Evolutionary conservation across 2,888 invertebrate genomes (phyloP).

Genomic region (Erebia epiphron): DNA sequence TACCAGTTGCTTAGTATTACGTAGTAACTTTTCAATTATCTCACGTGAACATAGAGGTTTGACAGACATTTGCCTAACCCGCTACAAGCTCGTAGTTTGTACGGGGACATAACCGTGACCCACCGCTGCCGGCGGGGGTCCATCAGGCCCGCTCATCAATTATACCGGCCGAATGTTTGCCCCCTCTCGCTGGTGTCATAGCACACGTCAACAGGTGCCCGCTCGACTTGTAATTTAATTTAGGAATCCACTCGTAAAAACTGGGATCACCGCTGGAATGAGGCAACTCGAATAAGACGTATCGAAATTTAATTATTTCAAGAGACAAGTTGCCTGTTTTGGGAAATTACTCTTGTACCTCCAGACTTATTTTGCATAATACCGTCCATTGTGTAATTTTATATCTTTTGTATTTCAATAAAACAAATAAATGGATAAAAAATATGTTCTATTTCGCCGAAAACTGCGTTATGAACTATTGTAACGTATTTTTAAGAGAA

Average conservation of each 20-base stretch:
- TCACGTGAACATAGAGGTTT: too few relatives aligned
- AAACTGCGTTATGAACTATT: too few relatives aligned
- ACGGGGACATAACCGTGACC: constrained; percentile 47
- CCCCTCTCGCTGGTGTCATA: constrained; percentile 43
- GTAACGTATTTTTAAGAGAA: too few relatives aligned
- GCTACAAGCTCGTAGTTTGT: constrained; percentile 19
- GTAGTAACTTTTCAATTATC: too few relatives aligned
- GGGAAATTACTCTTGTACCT: neutral
- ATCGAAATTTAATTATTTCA: constrained; percentile 9
- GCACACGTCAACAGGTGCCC: constrained; percentile 66
- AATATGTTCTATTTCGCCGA: too few relatives aligned
- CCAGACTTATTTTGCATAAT: neutral
- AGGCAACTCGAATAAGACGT: neutral
- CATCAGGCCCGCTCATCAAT: constrained; percentile 63
- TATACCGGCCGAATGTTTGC: constrained; percentile 47
- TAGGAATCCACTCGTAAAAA: constrained; percentile 32
- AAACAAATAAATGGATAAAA: too few relatives aligned
- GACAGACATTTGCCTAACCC: neutral
- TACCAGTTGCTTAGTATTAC: too few relatives aligned
- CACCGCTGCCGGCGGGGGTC: constrained; percentile 59
- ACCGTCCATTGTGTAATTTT: neutral
- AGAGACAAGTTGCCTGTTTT: constrained; percentile 1
- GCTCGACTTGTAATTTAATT: constrained; percentile 43
- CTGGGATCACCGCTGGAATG: constrained; percentile 13
- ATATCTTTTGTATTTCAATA: too few relatives aligned